phyloP scores from a whole-genome alignment of 2,888 invertebrate genomes.

The Bruchidius siliquastri region DNA sequence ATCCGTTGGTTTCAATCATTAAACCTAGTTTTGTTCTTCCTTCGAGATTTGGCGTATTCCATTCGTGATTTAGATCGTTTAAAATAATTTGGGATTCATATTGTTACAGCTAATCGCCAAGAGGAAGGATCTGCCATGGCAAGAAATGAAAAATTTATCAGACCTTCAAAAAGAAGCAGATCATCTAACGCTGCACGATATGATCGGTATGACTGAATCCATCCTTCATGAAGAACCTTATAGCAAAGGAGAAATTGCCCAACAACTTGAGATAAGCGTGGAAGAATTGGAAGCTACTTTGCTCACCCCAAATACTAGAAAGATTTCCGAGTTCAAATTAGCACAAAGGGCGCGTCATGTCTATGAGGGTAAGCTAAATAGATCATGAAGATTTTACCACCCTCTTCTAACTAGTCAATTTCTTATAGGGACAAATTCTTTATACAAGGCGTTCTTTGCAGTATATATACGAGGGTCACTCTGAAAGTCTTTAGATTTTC shows the following conservation, averaged over 20 bases:
- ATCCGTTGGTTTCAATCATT: too few species aligned
- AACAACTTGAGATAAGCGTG: constrained; percentile 55
- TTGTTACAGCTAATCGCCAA: constrained; percentile 62
- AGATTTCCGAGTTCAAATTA: constrained; percentile 68
- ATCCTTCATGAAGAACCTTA: constrained; percentile 64
- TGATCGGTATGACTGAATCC: constrained; percentile 63
- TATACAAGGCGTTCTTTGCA: too few species aligned
- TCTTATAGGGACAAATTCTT: too few species aligned
- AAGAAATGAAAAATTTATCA: constrained; percentile 61
- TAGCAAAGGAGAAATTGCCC: constrained; percentile 50
- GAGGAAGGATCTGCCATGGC: constrained; percentile 57
- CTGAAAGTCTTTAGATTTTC: too few species aligned
- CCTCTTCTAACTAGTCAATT: too few species aligned
- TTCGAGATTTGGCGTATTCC: too few species aligned
- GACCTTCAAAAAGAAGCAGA: constrained; percentile 73
- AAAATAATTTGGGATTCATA: not conserved
- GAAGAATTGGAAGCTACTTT: constrained; percentile 62
- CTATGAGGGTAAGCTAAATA: constrained; percentile 58
- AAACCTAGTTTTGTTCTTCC: too few species aligned
- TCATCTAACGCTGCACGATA: constrained; percentile 61
- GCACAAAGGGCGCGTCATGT: constrained; percentile 87
- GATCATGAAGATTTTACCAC: too few species aligned
- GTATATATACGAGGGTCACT: too few species aligned
- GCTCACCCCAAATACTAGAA: constrained; percentile 60
- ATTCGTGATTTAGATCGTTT: too few species aligned